phyloP scores from a whole-genome alignment of 1,140 invertebrate genomes.

The Paralvinella palmiformis region DNA sequence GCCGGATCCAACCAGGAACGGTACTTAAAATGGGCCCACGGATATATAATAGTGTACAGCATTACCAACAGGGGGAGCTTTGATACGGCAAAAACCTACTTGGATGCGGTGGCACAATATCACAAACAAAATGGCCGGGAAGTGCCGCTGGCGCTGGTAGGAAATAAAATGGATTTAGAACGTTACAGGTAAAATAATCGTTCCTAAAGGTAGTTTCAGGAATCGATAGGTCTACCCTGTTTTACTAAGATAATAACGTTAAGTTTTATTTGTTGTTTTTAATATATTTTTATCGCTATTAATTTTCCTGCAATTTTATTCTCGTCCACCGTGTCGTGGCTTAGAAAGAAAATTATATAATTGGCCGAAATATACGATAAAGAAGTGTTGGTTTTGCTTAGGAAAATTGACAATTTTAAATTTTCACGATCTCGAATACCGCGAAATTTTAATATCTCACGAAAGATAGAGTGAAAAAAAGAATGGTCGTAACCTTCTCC shows the following conservation, averaged over 20 bases:
- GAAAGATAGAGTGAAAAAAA: no score
- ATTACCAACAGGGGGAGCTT: constrained; percentile 47
- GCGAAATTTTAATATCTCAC: no score
- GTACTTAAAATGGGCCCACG: constrained; percentile 52
- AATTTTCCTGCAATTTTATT: not conserved
- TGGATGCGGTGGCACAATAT: constrained; percentile 44
- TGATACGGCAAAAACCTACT: constrained; percentile 40
- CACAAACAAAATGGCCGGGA: constrained; percentile 36
- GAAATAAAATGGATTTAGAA: constrained; percentile 53
- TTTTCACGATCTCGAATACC: no score
- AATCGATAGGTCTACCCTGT: no score
- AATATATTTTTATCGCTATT: not conserved
- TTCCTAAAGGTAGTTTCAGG: no score
- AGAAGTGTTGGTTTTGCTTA: no score
- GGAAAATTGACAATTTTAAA: no score
- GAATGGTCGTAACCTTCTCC: not conserved
- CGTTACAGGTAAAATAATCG: constrained; percentile 49
- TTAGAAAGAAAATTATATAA: no score
- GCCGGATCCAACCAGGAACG: constrained; percentile 26
- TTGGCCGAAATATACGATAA: no score
- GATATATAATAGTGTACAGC: constrained; percentile 49
- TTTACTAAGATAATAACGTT: no score
- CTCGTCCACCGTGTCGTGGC: no score
- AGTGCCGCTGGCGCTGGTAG: constrained; percentile 46
- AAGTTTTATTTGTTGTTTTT: no score